Evolutionary conservation across 1,140 invertebrate genomes (phyloP), one percentile per base, ranked within the genome.

Genomic region (Lethrus apterus): DNA sequence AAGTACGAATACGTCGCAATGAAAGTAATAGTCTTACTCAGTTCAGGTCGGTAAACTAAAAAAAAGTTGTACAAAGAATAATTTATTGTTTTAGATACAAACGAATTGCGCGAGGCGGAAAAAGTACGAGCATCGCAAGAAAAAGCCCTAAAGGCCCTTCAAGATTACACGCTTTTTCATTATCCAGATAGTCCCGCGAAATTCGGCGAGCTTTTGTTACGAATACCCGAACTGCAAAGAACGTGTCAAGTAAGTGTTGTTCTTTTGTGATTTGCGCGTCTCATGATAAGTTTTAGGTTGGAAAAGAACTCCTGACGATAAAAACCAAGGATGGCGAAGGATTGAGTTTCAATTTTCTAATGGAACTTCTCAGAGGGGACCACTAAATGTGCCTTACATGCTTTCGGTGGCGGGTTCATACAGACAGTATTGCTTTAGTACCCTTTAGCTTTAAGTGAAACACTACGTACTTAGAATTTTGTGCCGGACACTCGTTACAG

Each of bases 1-100:
- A 81, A 90, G 59, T 94, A 93, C 64, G 94, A 98, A 73, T 97
- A 95, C 68, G 90, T 95, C 49, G 91, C 91, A 42, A 84, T 98
- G 75, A 98, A 98, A 75, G 84, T 97, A 42, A 89, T 89, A 57
- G 88, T 97, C 26, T 74, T 97, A 15, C 77, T 98, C 54, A 91
- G 91, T 45, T 95, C 93, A 60, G 89, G 89, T 93, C 58, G 8
- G 19, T 32, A 8, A 42, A n/a, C 14, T 19, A 40, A 19, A 8
- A 21, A 19, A 4, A 19, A 14, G 1, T 1, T 33, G 42, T 14
- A 32, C 31, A 13, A 32, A 33, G 4, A 19, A 5, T 23, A 9
- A 20, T 53, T 51, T 45, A n/a, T 23, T 35, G 10, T 47, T 47
- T 2, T 46, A 81, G 93, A 97, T 71, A 87, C 90, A 7, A 89